Conservation (phyloP, 2,888 invertebrate species). For the Drosophila mayaguana region DNA sequence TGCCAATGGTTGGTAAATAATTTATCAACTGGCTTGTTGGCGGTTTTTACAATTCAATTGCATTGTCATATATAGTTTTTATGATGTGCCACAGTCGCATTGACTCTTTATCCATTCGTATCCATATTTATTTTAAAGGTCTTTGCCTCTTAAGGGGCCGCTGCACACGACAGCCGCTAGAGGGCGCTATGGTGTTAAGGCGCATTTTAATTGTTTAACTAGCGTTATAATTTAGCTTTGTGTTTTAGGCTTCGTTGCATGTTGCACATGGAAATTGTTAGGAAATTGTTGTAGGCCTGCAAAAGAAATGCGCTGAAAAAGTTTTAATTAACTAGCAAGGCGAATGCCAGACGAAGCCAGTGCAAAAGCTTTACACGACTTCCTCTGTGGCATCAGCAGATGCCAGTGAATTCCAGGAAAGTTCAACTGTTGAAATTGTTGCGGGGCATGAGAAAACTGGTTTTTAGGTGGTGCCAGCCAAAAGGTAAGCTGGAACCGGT, state of each 20-base stretch:
- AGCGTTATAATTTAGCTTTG: neutral
- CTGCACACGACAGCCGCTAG: slow-evolving; percentile 37
- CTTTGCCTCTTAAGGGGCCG: slow-evolving; percentile 39
- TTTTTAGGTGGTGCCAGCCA: slow-evolving; percentile 51
- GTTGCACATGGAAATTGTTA: slow-evolving; percentile 37
- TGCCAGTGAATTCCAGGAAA: slow-evolving; percentile 70
- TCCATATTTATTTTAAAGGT: slow-evolving; percentile 22
- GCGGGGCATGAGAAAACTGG: slow-evolving; percentile 60
- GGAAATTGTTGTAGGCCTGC: slow-evolving; percentile 19
- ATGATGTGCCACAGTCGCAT: slow-evolving; percentile 23
- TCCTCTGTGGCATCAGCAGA: slow-evolving; percentile 44
- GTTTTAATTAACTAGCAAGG: slow-evolving; percentile 56
- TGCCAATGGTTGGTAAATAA: slow-evolving; percentile 29
- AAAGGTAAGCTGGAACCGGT: slow-evolving; percentile 61
- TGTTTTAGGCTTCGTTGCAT: slow-evolving; percentile 21
- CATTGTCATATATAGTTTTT: slow-evolving; percentile 47
- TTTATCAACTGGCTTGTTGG: slow-evolving; percentile 17
- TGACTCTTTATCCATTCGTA: slow-evolving; percentile 7
- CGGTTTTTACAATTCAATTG: slow-evolving; percentile 52
- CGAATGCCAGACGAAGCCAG: slow-evolving; percentile 9
- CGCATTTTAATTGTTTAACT: slow-evolving; percentile 17
- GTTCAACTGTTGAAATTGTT: slow-evolving; percentile 72
- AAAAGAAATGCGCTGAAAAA: slow-evolving; percentile 36
- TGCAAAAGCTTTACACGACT: slow-evolving; percentile 26
- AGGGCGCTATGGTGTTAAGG: slow-evolving; percentile 34